Evolutionary conservation across 2,113 vertebrate species (phyloP), one percentile per base, ranked within the genome.

Genomic region (Menidia beryllina): DNA sequence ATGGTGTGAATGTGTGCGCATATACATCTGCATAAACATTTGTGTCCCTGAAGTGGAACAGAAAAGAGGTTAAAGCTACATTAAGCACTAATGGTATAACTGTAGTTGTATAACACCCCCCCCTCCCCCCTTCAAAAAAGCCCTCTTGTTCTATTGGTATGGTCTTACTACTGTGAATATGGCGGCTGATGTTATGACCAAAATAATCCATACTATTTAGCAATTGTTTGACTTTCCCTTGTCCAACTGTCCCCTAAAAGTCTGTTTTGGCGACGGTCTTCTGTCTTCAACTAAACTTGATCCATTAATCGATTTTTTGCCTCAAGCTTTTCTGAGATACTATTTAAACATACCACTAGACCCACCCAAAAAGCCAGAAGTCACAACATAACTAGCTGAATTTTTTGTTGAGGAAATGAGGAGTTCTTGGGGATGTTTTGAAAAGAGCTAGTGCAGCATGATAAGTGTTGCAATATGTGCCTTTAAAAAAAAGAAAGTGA

Each of bases 381-480:
- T 13, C 14, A 24, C 12, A 47, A 55, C 3, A 15, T 3, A 43
- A 36, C 2, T 12, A 57, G 57, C 20, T 17, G 20, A 11, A 12
- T 69, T 61, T 58, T 59, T 69, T 61, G 54, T 59, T 30, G 25
- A 70, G 65, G 62, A 69, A 72, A 41, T 13, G 3, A 61, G 25
- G 27, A 24, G 14, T 73, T 69, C 47, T 11, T 1, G 30, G 30
- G 30, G 30, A 34, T 34, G 30, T 34, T 34, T 34, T 34, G 30
- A 11, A 10, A 21, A 21, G 47, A 49, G 17, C 41, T 62, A 38
- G 19, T 55, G 23, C 13, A 26, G 11, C 56, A 11, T 39, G 52
- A 56, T 59, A 14, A 53, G n/a, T 5, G 30, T 34, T 10, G 30
- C 30, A 56, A 38, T 83, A 80, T 84, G 74, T 89, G 83, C 80